A percentile compares a stretch with the other conserved stretches of the same genome.
phyloP scores from a whole-genome alignment of 2,797 vertebrate species.

The Thalassophryne amazonica region DNA sequence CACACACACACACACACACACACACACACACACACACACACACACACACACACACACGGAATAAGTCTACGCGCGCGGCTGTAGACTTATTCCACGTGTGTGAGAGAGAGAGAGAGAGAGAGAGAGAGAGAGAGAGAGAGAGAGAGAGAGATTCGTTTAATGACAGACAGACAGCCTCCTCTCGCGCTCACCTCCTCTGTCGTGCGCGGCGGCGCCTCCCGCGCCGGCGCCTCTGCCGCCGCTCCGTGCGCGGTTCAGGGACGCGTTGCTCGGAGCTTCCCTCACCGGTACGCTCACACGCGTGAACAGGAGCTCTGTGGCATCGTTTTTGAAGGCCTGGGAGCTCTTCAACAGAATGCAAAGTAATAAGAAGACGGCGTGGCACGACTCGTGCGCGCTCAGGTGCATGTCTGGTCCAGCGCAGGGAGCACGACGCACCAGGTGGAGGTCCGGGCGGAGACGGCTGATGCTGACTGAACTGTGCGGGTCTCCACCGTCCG shows the following conservation, averaged over 20 bases:
- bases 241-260: conserved; percentile 88
- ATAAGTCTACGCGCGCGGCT: too few relatives aligned
- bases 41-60: too few relatives aligned
- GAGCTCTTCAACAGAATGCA: conserved; percentile 85
- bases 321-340: conserved; percentile 89
- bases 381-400: conserved; percentile 76
- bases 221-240: conserved; percentile 82
- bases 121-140: too few relatives aligned
- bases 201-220: conserved; percentile 63
- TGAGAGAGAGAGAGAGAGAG: too few relatives aligned
- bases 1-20: too few relatives aligned
- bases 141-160: too few relatives aligned
- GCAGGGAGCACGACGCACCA: not conserved
- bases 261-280: conserved; percentile 82
- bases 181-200: conserved; percentile 84
- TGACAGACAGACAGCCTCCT: not conserved
- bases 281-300: conserved; percentile 76
- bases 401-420: conserved; percentile 76
- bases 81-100: too few relatives aligned
- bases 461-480: conserved; percentile 4
- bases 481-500: not conserved
- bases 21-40: too few relatives aligned
- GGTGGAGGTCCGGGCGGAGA: not conserved
- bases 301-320: conserved; percentile 88
- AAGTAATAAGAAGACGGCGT: conserved; percentile 77